Base-by-base conservation (phyloP, 2,113 vertebrate genomes). In the Geococcyx californianus region DNA sequence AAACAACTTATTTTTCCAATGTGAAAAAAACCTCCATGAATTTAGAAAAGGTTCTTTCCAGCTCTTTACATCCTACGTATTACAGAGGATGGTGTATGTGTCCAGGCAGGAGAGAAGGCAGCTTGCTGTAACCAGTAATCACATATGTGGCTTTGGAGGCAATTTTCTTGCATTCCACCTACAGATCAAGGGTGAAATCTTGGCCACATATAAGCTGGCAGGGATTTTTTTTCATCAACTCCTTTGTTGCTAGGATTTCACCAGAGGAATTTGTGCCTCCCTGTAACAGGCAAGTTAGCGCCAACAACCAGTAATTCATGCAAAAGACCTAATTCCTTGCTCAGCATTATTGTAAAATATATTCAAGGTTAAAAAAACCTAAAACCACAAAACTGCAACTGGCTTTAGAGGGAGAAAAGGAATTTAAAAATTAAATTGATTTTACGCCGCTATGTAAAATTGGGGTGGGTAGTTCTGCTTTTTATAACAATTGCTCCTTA, bases 211-310 rank as follows among this genome's bases (percentile, higher is more conserved):
- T 29, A 83, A 91, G 25, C 58, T 26, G 79, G 33, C 28, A 88
- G 80, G 77, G 63, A 7, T 60, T 79, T 72, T 91, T 42, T 87
- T 87, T 92, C 80, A 78, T 28, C 63, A 76, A 25, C 33, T 77
- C 24, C 67, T 89, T 55, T 78, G 89, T 95, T 96, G 86, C 80
- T 87, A 94, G 52, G 87, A 62, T 82, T 70, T 91, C 84, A 79
- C 84, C 77, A 89, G 76, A 91, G 55, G 81, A 94, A 89, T 95
- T 64, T 0, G 0, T 45, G 56, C 64, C 69, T 60, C 47, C 16
- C 70, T 69, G 33, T 51, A 88, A 47, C 38, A 70, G n/a, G 26
- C 56, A 87, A 52, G 31, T 82, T 52, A 52, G 38, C 89, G 91
- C 80, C 89, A 89, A 87, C n/a, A 81, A 56, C 11, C 15, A 63